A percentile compares a stretch with the other conserved stretches of the same genome.
Evolutionary conservation across 2,113 vertebrate genomes (phyloP).

Genomic region (Oceanites oceanicus): DNA sequence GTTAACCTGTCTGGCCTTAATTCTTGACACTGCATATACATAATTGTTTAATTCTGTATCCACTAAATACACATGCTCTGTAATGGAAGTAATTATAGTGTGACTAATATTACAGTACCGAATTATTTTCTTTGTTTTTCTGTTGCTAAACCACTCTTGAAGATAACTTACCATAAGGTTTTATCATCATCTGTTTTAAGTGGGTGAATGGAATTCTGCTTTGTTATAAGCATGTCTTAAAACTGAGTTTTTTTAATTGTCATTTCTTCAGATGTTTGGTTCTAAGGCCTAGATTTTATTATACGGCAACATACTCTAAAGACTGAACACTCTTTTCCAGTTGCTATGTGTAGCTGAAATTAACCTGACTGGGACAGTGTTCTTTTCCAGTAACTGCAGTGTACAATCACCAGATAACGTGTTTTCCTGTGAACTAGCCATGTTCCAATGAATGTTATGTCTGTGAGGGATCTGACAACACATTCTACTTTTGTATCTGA

Average conservation of each 20-base stretch:
- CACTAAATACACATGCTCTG: neutral
- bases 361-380: neutral
- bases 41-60: neutral
- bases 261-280: neutral
- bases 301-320: neutral
- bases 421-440: neutral
- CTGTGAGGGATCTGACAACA: neutral
- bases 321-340: neutral
- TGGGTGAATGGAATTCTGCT: neutral
- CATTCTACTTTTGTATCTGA: neutral
- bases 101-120: neutral
- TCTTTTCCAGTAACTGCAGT: neutral
- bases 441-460: fast-evolving
- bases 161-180: neutral
- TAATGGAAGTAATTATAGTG: neutral
- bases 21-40: neutral
- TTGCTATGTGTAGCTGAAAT: neutral
- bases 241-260: neutral
- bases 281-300: neutral
- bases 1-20: neutral
- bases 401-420: fast-evolving
- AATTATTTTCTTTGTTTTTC: neutral
- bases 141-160: neutral
- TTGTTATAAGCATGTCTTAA: neutral
- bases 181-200: neutral